These are phyloP conservation scores for Drosophila triauraria DNA, from an alignment of 1,140 invertebrate genomes.

Conservation along the genomic window DNA sequence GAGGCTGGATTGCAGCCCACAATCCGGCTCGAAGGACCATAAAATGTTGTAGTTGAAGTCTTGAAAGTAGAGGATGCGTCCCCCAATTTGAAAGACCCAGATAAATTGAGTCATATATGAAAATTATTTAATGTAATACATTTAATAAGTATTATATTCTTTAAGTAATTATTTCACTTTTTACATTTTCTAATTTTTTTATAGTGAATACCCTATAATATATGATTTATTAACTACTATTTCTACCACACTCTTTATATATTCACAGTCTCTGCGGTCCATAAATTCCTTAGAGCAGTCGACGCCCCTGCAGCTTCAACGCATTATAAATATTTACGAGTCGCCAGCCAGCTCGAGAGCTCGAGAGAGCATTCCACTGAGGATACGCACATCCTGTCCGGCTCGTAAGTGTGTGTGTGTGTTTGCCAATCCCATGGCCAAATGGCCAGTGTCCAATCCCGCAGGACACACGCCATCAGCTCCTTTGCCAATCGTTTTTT, in stretches of 20 bases:
- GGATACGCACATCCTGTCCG: conserved; percentile 26
- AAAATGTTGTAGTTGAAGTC: no score
- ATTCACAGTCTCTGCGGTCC: background rate
- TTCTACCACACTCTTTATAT: background rate
- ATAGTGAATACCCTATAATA: no score
- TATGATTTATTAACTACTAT: background rate
- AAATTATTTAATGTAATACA: no score
- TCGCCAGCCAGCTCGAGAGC: conserved; percentile 2
- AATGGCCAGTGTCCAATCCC: conserved; percentile 35
- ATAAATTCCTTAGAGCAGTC: conserved; percentile 26
- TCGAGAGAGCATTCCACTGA: background rate
- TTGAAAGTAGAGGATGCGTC: no score
- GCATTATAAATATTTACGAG: conserved; percentile 67
- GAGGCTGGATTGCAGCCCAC: no score
- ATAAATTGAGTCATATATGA: no score
- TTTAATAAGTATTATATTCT: no score
- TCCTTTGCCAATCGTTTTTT: conserved; percentile 49
- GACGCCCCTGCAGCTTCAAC: conserved; percentile 34
- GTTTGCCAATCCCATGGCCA: conserved; percentile 28
- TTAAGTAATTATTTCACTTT: no score
- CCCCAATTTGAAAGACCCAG: no score
- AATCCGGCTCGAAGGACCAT: no score
- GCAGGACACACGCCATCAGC: conserved; percentile 28
- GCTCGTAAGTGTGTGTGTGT: conserved; percentile 11
- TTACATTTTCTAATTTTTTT: background rate